These are phyloP conservation scores for Sarcophaga bullata DNA, from an alignment of 1,140 invertebrate species.

Conservation along the genomic window DNA sequence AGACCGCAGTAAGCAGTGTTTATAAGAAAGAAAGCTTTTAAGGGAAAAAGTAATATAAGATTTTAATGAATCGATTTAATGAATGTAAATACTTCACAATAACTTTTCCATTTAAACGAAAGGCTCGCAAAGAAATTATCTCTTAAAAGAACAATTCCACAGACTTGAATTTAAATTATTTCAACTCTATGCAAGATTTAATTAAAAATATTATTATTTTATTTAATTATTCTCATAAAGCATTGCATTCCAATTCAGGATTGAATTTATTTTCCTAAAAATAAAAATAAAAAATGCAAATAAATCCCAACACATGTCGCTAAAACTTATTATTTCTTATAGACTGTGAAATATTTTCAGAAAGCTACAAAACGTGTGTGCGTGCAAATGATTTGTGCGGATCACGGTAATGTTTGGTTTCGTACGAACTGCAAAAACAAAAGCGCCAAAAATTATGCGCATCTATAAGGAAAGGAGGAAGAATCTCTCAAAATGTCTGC, in stretches of 20 bases:
- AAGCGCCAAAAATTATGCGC: neutral
- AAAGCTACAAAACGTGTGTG: constrained; percentile 38
- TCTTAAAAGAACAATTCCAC: neutral
- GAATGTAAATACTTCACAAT: too few relatives aligned
- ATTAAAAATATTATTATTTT: constrained; percentile 1
- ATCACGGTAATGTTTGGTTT: neutral
- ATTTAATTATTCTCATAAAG: neutral
- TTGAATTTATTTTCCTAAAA: neutral
- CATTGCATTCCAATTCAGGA: constrained; percentile 5
- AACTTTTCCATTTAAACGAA: neutral
- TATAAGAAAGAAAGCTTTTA: too few relatives aligned
- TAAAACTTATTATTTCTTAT: constrained; percentile 64
- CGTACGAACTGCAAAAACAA: neutral
- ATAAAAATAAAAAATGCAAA: neutral
- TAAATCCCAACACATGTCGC: constrained; percentile 53
- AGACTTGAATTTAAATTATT: constrained; percentile 30
- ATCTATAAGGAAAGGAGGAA: constrained; percentile 10
- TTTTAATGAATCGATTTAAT: too few relatives aligned
- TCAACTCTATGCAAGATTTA: constrained; percentile 31
- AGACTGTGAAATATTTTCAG: constrained; percentile 62
- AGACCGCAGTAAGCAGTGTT: too few relatives aligned
- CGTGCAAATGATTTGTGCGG: constrained; percentile 47
- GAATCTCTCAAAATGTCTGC: constrained; percentile 9
- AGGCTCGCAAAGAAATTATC: neutral
- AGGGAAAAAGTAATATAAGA: too few relatives aligned